phyloP scores from a whole-genome alignment of 2,113 vertebrate genomes.

The Clarias magur region DNA sequence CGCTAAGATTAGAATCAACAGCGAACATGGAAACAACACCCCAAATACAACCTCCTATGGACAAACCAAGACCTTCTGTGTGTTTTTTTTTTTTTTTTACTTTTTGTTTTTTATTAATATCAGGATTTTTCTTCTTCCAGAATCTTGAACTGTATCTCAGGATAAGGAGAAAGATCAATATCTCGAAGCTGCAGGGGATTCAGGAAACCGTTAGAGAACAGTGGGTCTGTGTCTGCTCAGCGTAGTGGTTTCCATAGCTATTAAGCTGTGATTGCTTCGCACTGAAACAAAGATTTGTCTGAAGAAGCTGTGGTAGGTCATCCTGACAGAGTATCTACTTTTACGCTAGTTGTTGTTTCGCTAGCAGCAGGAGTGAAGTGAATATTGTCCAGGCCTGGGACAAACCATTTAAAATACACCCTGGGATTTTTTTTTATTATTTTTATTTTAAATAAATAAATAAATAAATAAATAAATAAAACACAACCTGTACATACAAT shows the following conservation, averaged over 20 bases:
- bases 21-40: conserved; percentile 11
- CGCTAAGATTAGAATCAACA: background rate
- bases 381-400: conserved; percentile 47
- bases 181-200: conserved; percentile 18
- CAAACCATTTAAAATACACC: conserved; percentile 3
- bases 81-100: background rate
- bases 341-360: conserved; percentile 9
- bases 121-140: background rate
- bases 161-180: conserved; percentile 23
- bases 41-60: too few relatives aligned
- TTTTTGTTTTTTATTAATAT: background rate
- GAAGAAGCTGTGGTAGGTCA: conserved; percentile 11
- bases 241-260: conserved; percentile 12
- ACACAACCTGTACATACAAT: background rate
- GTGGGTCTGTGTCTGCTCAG: conserved; percentile 32
- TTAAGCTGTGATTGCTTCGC: conserved; percentile 11
- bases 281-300: conserved; percentile 28
- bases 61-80: background rate
- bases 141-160: conserved; percentile 3
- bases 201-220: background rate
- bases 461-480: background rate
- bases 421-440: too few relatives aligned
- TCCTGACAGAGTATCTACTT: background rate
- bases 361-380: conserved; percentile 7
- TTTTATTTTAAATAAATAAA: background rate